These are phyloP conservation scores for Alectura lathami DNA, from an alignment of 2,113 vertebrate species.

Conservation along the genomic window DNA sequence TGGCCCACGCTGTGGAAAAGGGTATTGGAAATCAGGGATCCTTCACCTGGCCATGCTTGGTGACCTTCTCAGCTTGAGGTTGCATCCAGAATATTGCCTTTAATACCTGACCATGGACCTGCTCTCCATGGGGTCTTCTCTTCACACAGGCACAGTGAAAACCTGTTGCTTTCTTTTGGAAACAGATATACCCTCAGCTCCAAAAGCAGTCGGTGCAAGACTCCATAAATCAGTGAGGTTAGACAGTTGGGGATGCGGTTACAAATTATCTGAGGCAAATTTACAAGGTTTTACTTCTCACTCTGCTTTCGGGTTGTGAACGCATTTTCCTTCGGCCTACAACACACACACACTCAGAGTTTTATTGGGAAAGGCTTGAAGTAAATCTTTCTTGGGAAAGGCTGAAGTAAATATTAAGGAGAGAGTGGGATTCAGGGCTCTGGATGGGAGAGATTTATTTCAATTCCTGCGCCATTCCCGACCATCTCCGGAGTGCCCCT, in stretches of 20 bases:
- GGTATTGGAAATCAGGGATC: not conserved
- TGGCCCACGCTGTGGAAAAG: not conserved
- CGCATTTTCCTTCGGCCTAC: not conserved
- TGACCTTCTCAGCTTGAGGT: not conserved
- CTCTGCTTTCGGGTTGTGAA: not conserved
- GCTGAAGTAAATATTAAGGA: slow-evolving; percentile 12
- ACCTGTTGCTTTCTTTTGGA: not conserved
- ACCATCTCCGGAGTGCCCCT: not conserved
- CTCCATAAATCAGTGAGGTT: not conserved
- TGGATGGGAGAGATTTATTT: slow-evolving; percentile 39
- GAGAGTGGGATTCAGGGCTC: not conserved
- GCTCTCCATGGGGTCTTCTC: not conserved
- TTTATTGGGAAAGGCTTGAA: not conserved
- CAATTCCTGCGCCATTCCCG: not conserved
- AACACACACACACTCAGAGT: rapidly evolving
- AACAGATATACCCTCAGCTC: not conserved
- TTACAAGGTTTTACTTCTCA: not conserved
- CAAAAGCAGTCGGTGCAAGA: not conserved
- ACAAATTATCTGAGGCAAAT: not conserved
- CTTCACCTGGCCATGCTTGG: not conserved
- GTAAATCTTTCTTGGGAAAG: not conserved
- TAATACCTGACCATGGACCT: not conserved
- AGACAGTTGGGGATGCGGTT: not conserved
- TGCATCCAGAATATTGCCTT: not conserved
- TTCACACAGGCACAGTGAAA: not conserved